Base-by-base conservation (phyloP, 1,140 invertebrate genomes). In the Diorhabda sublineata region DNA sequence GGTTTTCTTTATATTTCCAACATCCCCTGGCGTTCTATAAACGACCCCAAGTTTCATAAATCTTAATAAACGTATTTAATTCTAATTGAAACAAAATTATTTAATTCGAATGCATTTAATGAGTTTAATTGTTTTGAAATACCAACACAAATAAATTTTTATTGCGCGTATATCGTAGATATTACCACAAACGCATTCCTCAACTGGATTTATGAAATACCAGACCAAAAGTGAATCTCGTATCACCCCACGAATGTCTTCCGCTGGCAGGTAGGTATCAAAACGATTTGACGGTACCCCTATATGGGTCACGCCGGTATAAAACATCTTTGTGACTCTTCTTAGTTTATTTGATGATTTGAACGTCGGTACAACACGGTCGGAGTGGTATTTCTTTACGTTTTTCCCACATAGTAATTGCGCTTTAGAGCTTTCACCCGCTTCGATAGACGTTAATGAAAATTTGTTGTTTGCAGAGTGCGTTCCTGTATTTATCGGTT, bases 311-410 rank as follows among this genome's bases (percentile, higher is more conserved):
- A 65, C 26, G 26, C 52, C 56, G 64, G n/a, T 65, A 65, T 65
- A 65, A 42, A 65, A 58, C 64, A 65, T 45, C 47, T 65, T n/a
- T 42, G 42, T 44, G 58, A 41, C 56, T 65, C 64, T 65, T 65
- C 64, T 57, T 58, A 11, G 52, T 41, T 65, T 65, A 65, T 65
- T 65, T 65, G 64, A 65, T 43, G 11, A 52, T 26, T 52, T 41
- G 64, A 42, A 45, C 45, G 64, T 65, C 64, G 64, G 64, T 65
- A 65, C 58, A 65, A 65, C 64, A 65, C 64, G 41, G 64, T 65
- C 52, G 58, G 26, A 64, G 41, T 42, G 42, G n/a, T 4, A 44
- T 26, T 47, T 65, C 47, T 65, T 45, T 5, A 52, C 64, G 47
- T 5, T 62, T 62, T 44, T 62, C 44, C 2, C 43, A 44, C 61